phyloP scores from a whole-genome alignment of 1,140 invertebrate species.

The Ridgeia piscesae region DNA sequence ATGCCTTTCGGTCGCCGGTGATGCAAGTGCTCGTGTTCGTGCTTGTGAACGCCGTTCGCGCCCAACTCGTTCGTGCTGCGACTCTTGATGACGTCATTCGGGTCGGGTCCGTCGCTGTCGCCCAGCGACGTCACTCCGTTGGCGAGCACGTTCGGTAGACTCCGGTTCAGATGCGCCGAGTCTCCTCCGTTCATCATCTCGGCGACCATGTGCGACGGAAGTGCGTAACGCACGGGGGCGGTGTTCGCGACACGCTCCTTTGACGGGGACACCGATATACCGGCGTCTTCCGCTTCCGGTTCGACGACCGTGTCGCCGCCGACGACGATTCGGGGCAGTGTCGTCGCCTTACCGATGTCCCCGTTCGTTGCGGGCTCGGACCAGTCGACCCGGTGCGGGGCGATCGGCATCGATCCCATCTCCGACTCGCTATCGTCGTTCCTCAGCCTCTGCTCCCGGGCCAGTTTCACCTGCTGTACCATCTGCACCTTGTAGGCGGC shows the following conservation, averaged over 20 bases:
- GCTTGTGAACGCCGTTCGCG: background rate
- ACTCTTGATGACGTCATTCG: constrained; percentile 8
- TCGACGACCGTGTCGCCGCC: background rate
- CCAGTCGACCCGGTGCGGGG: constrained; percentile 10
- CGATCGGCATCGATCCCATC: constrained; percentile 42
- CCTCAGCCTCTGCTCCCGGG: constrained; percentile 44
- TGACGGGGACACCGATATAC: background rate
- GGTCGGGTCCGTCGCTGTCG: background rate
- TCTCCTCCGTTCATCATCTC: background rate
- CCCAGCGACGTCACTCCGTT: background rate
- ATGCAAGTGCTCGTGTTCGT: background rate
- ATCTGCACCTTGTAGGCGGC: constrained; percentile 65
- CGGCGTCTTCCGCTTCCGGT: background rate
- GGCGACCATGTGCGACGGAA: background rate
- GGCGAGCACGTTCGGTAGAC: constrained; percentile 4
- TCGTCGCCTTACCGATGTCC: background rate
- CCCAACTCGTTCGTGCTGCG: background rate
- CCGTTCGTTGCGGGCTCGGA: background rate
- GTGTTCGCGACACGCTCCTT: background rate
- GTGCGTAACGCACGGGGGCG: background rate
- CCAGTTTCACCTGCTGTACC: constrained; percentile 70
- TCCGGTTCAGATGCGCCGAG: background rate
- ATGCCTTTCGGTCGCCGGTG: constrained; percentile 24
- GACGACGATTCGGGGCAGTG: background rate
- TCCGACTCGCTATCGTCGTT: constrained; percentile 47